Percentiles rank a stretch among this genome's conserved stretches.
These are phyloP conservation scores for Scaptomyza cyrtandrae DNA, from an alignment of 2,888 invertebrate species.

Conservation along the genomic window DNA sequence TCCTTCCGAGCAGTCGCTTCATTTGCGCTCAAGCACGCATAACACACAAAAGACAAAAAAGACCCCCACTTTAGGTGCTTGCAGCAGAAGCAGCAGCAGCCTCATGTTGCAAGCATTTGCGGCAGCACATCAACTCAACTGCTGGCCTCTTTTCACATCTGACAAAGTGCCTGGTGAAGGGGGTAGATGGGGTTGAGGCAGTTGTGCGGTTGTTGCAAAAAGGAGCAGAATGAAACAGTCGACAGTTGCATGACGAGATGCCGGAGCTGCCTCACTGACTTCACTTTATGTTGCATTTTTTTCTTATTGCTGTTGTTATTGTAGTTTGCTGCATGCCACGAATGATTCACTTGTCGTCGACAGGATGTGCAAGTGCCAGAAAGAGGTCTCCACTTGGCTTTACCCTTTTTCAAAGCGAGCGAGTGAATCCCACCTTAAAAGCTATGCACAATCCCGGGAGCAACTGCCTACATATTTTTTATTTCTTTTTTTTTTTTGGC, in stretches of 20 bases:
- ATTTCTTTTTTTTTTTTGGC: constrained; percentile 37
- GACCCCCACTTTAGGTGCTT: constrained; percentile 52
- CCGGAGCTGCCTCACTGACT: constrained; percentile 65
- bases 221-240: constrained; percentile 58
- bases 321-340: constrained; percentile 60
- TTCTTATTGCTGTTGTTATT: constrained; percentile 3
- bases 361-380: constrained; percentile 76
- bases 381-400: constrained; percentile 68
- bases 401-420: constrained; percentile 27
- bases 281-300: constrained; percentile 63
- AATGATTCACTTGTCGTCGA: constrained; percentile 74
- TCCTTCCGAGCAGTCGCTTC: constrained; percentile 60
- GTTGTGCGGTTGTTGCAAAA: constrained; percentile 2
- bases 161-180: constrained; percentile 52
- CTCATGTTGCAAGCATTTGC: constrained; percentile 38
- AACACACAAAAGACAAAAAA: constrained; percentile 70
- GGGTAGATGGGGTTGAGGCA: neutral
- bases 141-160: constrained; percentile 69
- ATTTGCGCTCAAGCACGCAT: constrained; percentile 82
- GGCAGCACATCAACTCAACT: constrained; percentile 59
- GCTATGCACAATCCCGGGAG: neutral
- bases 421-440: constrained; percentile 53
- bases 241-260: constrained; percentile 79
- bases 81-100: no score
- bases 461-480: constrained; percentile 21